A percentile compares a stretch with the other conserved stretches of the same genome.
Conservation (phyloP, 2,797 vertebrate species). For the Sebastolobus alascanus region DNA sequence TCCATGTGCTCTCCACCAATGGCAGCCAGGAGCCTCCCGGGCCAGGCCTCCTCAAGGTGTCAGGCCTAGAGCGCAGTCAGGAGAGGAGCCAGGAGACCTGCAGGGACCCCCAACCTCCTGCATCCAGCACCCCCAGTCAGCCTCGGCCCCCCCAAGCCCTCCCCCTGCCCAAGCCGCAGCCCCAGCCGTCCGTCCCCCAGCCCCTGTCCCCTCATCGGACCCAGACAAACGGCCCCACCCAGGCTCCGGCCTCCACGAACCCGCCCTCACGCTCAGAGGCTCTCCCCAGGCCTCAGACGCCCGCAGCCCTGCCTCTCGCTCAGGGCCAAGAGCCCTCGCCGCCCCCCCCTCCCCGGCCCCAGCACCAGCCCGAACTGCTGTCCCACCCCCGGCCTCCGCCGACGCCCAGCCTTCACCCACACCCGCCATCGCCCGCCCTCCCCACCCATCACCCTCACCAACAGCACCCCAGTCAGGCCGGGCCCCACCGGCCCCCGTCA, state of each 20-base stretch:
- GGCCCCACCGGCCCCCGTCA: slow-evolving; percentile 86
- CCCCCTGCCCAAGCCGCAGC: slow-evolving; percentile 53
- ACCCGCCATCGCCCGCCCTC: slow-evolving; percentile 84
- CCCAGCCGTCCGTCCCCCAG: slow-evolving; percentile 40
- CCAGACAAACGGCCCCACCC: slow-evolving; percentile 66
- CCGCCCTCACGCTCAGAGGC: slow-evolving; percentile 77
- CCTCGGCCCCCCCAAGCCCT: slow-evolving; percentile 74
- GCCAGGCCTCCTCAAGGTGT: slow-evolving; percentile 92
- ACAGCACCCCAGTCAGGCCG: slow-evolving; percentile 85
- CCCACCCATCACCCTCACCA: slow-evolving; percentile 83
- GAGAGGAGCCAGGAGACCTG: slow-evolving; percentile 95
- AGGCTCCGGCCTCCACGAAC: slow-evolving; percentile 83
- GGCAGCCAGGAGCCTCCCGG: slow-evolving; percentile 90
- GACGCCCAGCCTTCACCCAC: slow-evolving; percentile 77
- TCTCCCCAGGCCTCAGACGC: slow-evolving; percentile 77
- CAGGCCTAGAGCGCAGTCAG: slow-evolving; percentile 98
- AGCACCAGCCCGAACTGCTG: slow-evolving; percentile 77
- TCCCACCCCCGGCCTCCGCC: slow-evolving; percentile 80
- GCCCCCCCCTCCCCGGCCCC: slow-evolving; percentile 70
- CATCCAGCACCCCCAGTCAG: slow-evolving; percentile 84
- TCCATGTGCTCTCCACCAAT: slow-evolving; percentile 88
- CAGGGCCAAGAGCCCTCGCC: slow-evolving; percentile 81
- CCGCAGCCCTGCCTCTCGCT: slow-evolving; percentile 80
- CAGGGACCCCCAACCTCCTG: slow-evolving; percentile 85
- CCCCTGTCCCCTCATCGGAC: slow-evolving; percentile 78